phyloP scores from a whole-genome alignment of 2,888 invertebrate species.

The Drosophila parthenogenetica region DNA sequence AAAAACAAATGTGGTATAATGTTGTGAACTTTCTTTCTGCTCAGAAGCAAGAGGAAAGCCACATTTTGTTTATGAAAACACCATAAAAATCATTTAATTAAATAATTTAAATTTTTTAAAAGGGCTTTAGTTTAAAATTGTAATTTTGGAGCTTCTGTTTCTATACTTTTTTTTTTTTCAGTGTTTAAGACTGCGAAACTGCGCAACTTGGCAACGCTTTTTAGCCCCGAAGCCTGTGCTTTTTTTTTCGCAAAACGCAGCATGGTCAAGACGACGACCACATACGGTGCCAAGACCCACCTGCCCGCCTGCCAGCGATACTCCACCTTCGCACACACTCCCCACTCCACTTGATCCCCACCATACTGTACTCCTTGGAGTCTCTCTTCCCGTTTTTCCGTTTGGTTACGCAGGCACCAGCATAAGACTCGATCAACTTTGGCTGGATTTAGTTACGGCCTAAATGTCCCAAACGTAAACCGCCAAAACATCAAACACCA shows the following conservation, averaged over 20 bases:
- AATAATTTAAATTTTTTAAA: too few species aligned
- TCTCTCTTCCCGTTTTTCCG: slow-evolving; percentile 14
- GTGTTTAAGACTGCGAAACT: not conserved
- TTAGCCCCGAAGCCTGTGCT: slow-evolving; percentile 13
- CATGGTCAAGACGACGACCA: slow-evolving; percentile 24
- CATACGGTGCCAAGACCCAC: slow-evolving; percentile 26
- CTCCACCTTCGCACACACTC: not conserved
- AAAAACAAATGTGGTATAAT: too few species aligned
- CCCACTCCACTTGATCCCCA: not conserved
- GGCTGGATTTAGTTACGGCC: slow-evolving; percentile 54
- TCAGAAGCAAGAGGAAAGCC: too few species aligned
- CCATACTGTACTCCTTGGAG: not conserved
- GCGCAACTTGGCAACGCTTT: slow-evolving; percentile 9
- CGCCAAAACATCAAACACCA: slow-evolving; percentile 26
- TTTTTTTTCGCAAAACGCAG: slow-evolving; percentile 8
- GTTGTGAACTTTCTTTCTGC: too few species aligned
- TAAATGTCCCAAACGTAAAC: slow-evolving; percentile 47
- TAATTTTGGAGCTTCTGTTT: too few species aligned
- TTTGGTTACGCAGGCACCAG: slow-evolving; percentile 44
- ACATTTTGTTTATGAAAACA: too few species aligned
- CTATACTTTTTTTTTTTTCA: not conserved
- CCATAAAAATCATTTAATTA: too few species aligned
- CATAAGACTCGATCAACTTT: slow-evolving; percentile 53
- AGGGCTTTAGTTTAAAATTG: too few species aligned
- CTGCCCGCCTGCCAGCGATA: slow-evolving; percentile 14